Base-by-base conservation (phyloP, 1,140 invertebrate genomes). In the Megalopta genalis region DNA sequence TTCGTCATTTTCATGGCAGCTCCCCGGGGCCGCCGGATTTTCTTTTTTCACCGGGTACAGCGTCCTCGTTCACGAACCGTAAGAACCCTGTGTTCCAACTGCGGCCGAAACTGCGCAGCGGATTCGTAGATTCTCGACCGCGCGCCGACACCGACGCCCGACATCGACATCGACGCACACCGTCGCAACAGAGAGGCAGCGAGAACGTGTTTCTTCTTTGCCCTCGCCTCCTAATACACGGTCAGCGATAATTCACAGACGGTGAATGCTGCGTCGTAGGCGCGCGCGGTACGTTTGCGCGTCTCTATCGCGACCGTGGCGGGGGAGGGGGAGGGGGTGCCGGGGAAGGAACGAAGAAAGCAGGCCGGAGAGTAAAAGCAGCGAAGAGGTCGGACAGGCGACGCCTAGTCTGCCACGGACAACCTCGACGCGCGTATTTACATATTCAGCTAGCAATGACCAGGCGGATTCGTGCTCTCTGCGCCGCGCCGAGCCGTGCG, bases 391-490 rank as follows among this genome's bases (percentile, higher is more conserved):
- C 60, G 25, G 79, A 57, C 80, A 82, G 89, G 89, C 89, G 89
- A 89, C 89, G 83, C 77, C 74, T 86, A 87, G 89, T 90, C 88
- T 90, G 86, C 81, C 70, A 66, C 77, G 85, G 57, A 77, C 81
- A 82, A 76, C 81, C 81, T 88, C 85, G 62, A 73, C 69, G 57
- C 52, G 73, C 60, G 12, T 81, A 87, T 87, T 87, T 83, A 75
- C 86, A 87, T 87, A 83, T 80, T 78, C 74, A 67, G 85, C 81
- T 57, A 71, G 70, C 79, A 83, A 80, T 68, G 54, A 86, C 71
- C 63, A 73, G 46, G 18, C 77, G 68, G 62, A 63, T 69, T 59
- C 42, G 37, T 54, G 57, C 4, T 14, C 21, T 32, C 32, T 32
- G 1, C 32, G n/a, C n/a, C n/a, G n/a, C n/a, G n/a, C n/a, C n/a